Evolutionary conservation across 2,888 invertebrate genomes (phyloP).

Genomic region (Drosophila koepferae): DNA sequence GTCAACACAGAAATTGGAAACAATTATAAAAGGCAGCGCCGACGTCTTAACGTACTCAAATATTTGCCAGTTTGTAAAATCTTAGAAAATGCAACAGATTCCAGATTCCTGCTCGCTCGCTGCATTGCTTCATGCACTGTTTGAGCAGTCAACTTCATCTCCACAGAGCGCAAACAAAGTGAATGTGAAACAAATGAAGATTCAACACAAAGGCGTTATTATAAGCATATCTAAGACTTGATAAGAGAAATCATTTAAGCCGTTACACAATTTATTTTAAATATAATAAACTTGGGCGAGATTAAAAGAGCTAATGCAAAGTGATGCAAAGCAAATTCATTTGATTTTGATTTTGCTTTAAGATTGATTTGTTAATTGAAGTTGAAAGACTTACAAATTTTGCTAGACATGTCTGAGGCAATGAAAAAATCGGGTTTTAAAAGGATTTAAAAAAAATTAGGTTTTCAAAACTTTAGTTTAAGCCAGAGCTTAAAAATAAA

Average conservation of each 20-base stretch:
- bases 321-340: no score
- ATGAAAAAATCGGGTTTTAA: no score
- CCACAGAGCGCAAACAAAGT: constrained; percentile 18
- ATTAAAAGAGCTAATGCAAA: no score
- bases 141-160: constrained; percentile 17
- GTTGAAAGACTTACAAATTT: no score
- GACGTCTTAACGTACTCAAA: constrained; percentile 54
- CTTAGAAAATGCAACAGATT: constrained; percentile 43
- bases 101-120: background rate
- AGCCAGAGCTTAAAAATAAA: no score
- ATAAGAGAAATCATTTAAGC: background rate
- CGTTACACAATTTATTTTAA: background rate
- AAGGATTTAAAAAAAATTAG: no score
- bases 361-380: no score
- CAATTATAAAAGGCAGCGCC: constrained; percentile 67
- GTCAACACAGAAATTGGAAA: constrained; percentile 75
- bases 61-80: constrained; percentile 64
- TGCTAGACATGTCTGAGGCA: no score
- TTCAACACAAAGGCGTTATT: constrained; percentile 25
- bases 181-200: constrained; percentile 9
- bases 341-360: no score
- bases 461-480: no score
- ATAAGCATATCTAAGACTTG: background rate
- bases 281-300: background rate
- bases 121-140: constrained; percentile 10